Base-by-base conservation (phyloP, 2,888 invertebrate genomes). In the Eupithecia centaureata region DNA sequence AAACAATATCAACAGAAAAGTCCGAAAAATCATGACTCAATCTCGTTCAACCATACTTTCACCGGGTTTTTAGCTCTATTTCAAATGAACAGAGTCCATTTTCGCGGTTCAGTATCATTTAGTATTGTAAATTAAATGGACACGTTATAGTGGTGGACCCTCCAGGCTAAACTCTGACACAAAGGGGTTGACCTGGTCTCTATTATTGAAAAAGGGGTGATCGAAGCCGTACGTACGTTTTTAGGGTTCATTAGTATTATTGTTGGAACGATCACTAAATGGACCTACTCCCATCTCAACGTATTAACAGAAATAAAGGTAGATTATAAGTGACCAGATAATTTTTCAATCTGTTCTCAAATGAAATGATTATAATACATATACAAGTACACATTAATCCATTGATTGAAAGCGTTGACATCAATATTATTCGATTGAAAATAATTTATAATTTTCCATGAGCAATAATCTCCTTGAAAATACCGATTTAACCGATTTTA, bases 131-230 rank as follows among this genome's bases (percentile, higher is more conserved):
- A 90, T 91, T 87, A 88, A 90, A 91, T 89, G 87, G 86, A 87
- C 86, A 87, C 84, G 86, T 89, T 84, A 86, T 84, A 76, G 80
- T 65, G 65, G 75, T 73, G 73, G 72, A 77, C 87, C 88, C 86
- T 74, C 76, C 76, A 73, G 85, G 90, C 87, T 68, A 77, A 76
- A 76, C 76, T 76, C 76, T 74, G 76, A 78, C 79, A 86, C 87
- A 90, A 90, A 91, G 87, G 85, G 83, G 65, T 60, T 73, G 80
- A 77, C 83, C 79, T 83, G 82, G 74, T 77, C 83, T 87, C 85
- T 87, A 90, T 90, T 91, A 91, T 91, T 89, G 91, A 89, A 90
- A 90, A 90, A 86, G 89, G 90, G 87, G 86, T 87, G 92, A 90
- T 92, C 91, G 91, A 91, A 91, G 91, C 86, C 84, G 82, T 83